A percentile compares a stretch with the other conserved stretches of the same genome.
These are phyloP conservation scores for Hycleus cichorii DNA, from an alignment of 1,140 invertebrate genomes.

Conservation along the genomic window DNA sequence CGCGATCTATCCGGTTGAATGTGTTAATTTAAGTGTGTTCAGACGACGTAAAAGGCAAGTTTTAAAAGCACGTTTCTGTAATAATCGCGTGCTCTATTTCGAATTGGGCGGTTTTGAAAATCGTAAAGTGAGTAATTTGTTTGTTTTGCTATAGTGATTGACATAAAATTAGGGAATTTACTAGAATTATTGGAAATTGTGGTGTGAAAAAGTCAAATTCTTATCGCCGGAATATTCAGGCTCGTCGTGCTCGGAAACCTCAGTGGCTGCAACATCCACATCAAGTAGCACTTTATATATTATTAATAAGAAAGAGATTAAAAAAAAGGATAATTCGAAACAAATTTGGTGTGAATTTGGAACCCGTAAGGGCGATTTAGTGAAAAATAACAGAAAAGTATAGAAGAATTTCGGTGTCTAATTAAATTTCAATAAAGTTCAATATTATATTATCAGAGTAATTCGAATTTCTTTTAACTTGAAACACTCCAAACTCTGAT, in stretches of 20 bases:
- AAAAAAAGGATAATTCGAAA: slow-evolving; percentile 30
- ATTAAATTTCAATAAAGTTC: neutral
- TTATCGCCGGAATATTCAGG: slow-evolving; percentile 37
- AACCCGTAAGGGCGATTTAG: slow-evolving; percentile 4
- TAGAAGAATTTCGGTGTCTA: neutral
- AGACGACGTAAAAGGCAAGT: slow-evolving; percentile 44
- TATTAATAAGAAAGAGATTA: slow-evolving; percentile 31
- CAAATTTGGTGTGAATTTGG: slow-evolving; percentile 41
- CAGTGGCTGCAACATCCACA: slow-evolving; percentile 44
- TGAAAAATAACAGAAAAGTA: neutral
- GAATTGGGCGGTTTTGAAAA: slow-evolving; percentile 43
- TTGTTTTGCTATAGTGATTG: neutral
- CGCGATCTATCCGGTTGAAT: slow-evolving; percentile 51
- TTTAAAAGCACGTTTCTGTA: slow-evolving; percentile 50
- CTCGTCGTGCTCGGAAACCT: slow-evolving; percentile 47
- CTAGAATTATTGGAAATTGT: slow-evolving; percentile 44
- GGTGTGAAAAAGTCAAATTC: slow-evolving; percentile 46
- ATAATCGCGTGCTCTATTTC: slow-evolving; percentile 43
- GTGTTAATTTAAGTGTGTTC: slow-evolving; percentile 50
- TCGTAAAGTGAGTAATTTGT: slow-evolving; percentile 37
- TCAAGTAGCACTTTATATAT: slow-evolving; percentile 42
- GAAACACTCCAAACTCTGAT: no score
- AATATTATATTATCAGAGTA: neutral
- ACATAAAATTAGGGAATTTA: neutral
- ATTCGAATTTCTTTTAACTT: no score